Base-by-base conservation (phyloP, 2,113 vertebrate species). In the Gadus chalcogrammus region DNA sequence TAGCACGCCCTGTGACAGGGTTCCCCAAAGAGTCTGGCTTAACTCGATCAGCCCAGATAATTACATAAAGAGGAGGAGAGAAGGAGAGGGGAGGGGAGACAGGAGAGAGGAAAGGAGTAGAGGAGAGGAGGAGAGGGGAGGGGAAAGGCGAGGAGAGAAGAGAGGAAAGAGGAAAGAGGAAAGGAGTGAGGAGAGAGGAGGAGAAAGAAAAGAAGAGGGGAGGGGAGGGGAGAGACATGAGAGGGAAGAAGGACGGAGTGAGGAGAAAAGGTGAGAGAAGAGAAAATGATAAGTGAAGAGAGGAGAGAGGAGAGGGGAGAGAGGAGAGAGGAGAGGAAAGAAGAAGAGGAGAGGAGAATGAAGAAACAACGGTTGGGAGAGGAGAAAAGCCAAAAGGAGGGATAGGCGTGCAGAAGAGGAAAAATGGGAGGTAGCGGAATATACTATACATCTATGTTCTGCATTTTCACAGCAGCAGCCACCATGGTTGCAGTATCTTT, bases 121-220 rank as follows among this genome's bases (percentile, higher is more conserved):
- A 62, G 58, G 15, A 8, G 42, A 48, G 6, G 42, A 48, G 42
- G 42, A 48, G 12, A 11, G 42, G 12, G 42, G 42, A 48, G 42
- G 12, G 42, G 42, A 48, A 13, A 48, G 42, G 31, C 5, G 55
- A 58, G 55, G 55, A 58, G 55, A 58, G 55, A 6, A 58, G 17
- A n/a, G 16, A 56, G 5, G 28, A 66, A 55, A 64, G 5, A 64
- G 59, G 67, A n/a, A n/a, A 42, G 48, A 20, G 64, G 52, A 64
- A 7, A 60, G 3, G 55, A 20, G 53, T 1, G 67, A 0, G 53
- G 70, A 35, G n/a, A 64, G 53, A 18, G 20, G 17, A 18, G 31
- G 12, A 35, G 27, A n/a, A n/a, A n/a, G n/a, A n/a, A 18, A 16
- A 20, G 9, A 20, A n/a, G 12, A 31, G 20, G 8, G 20, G 31